Conservation (phyloP, 2,888 invertebrate genomes). For the Sicus ferrugineus region DNA sequence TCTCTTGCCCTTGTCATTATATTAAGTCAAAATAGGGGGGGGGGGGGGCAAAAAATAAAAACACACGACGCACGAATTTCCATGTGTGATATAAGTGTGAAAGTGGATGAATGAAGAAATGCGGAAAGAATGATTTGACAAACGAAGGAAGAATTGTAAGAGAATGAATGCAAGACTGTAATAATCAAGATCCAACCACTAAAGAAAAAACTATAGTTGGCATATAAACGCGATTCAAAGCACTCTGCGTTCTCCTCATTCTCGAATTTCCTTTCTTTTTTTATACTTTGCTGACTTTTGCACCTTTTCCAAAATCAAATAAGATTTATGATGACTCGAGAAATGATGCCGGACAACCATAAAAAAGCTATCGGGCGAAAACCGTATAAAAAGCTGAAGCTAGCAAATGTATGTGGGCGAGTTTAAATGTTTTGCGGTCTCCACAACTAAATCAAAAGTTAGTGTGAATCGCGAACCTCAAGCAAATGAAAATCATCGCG, state of each 20-base stretch:
- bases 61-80: no score
- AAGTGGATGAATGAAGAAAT: no score
- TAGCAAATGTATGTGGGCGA: slow-evolving; percentile 7
- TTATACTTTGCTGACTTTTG: slow-evolving; percentile 13
- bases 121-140: no score
- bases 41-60: background rate
- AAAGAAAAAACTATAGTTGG: background rate
- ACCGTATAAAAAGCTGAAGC: background rate
- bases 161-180: background rate
- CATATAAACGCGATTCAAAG: no score
- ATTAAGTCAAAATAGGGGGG: slow-evolving; percentile 9
- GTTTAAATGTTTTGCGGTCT: slow-evolving; percentile 16
- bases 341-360: background rate
- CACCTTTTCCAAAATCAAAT: slow-evolving; percentile 34
- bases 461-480: slow-evolving; percentile 7
- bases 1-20: slow-evolving; percentile 30
- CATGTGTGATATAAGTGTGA: no score
- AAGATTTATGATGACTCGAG: slow-evolving; percentile 34
- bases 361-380: background rate
- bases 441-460: slow-evolving; percentile 7
- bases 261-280: no score
- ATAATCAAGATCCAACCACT: background rate
- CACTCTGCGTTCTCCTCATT: no score
- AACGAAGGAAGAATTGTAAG: background rate
- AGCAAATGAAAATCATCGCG: no score